Conservation (phyloP, 2,113 vertebrate genomes). For the Aspidoscelis tigris region DNA sequence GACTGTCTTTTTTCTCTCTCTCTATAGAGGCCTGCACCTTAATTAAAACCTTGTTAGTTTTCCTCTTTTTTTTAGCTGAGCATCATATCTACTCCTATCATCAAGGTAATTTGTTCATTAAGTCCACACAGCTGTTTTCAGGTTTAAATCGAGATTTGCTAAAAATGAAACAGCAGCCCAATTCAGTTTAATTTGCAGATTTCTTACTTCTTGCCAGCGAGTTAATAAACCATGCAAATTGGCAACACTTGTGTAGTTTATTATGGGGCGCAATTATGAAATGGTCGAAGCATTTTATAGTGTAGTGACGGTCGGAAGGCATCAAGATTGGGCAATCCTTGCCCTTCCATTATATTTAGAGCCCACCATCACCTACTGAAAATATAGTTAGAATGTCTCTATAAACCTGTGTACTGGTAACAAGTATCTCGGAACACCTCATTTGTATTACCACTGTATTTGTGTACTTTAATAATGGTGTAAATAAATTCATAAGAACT, state of each 20-base stretch:
- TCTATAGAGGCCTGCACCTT: neutral
- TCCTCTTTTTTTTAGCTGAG: neutral
- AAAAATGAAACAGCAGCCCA: constrained; percentile 8
- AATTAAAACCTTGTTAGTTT: neutral
- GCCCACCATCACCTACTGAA: constrained; percentile 53
- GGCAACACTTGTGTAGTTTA: neutral
- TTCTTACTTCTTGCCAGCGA: neutral
- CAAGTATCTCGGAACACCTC: constrained; percentile 73
- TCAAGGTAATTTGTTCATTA: constrained; percentile 14
- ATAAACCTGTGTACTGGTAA: constrained; percentile 76
- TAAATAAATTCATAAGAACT: constrained; percentile 94
- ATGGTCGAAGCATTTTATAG: neutral
- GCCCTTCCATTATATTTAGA: constrained; percentile 63
- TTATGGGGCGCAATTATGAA: neutral
- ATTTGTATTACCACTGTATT: constrained; percentile 89
- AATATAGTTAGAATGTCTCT: constrained; percentile 54
- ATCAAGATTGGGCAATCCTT: constrained; percentile 38
- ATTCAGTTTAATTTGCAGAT: constrained; percentile 11
- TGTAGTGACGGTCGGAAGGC: constrained; percentile 13
- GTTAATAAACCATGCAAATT: neutral
- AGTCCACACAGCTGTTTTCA: neutral
- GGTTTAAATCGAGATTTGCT: neutral
- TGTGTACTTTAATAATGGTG: constrained; percentile 90
- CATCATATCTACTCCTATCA: constrained; percentile 1
- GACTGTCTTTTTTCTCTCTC: neutral